phyloP scores from a whole-genome alignment of 2,113 vertebrate genomes.

The Coturnix japonica region DNA sequence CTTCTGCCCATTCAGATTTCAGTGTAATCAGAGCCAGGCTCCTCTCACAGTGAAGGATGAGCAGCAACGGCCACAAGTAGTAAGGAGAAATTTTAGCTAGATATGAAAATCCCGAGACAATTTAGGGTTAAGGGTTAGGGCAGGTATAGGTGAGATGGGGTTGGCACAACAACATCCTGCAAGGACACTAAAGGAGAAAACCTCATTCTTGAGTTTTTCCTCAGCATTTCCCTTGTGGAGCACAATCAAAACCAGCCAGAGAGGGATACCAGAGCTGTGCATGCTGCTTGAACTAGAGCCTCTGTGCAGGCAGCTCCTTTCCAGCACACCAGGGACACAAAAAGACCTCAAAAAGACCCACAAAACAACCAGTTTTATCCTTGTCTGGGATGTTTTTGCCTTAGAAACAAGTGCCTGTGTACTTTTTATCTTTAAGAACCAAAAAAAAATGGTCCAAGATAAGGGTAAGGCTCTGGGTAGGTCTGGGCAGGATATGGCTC shows the following conservation, averaged over 20 bases:
- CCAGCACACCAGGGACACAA: not conserved
- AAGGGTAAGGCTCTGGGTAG: not conserved
- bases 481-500: not conserved
- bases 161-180: not conserved
- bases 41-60: not conserved
- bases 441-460: not conserved
- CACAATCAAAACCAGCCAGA: not conserved
- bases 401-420: not conserved
- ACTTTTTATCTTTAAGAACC: not conserved
- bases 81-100: not conserved
- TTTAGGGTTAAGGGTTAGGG: no score
- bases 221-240: not conserved
- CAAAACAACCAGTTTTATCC: not conserved
- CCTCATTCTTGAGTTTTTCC: not conserved
- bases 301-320: not conserved
- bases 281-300: not conserved
- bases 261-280: not conserved
- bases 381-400: not conserved
- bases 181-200: not conserved
- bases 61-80: rapidly evolving
- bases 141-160: not conserved
- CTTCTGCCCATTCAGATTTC: not conserved
- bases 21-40: not conserved
- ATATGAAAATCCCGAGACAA: not conserved
- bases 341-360: no score